A percentile compares a stretch with the other conserved stretches of the same genome.
phyloP scores from a whole-genome alignment of 1,140 invertebrate genomes.

The Lasaia peninsularis region DNA sequence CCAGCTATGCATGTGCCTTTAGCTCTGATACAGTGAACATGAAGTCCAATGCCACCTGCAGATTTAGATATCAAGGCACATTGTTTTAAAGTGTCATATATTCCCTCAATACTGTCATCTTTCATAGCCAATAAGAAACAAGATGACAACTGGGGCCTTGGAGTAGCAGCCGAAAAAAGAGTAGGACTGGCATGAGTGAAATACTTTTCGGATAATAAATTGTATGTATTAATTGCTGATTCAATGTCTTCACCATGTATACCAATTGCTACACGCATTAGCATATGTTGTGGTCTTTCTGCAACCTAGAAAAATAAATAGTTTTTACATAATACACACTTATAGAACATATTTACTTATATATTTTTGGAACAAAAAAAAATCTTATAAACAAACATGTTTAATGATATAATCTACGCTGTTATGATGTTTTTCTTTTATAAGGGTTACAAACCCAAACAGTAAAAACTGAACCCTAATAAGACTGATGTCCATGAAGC shows the following conservation, averaged over 20 bases:
- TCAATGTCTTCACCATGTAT: slow-evolving; percentile 98
- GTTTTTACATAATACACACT: background rate
- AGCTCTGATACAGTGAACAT: slow-evolving; percentile 97
- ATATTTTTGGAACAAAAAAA: too few relatives aligned
- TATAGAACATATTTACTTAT: background rate
- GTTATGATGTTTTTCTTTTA: too few relatives aligned
- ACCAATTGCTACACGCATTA: slow-evolving; percentile 98
- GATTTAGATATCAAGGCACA: slow-evolving; percentile 98
- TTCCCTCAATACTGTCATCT: slow-evolving; percentile 99
- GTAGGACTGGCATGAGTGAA: slow-evolving; percentile 99
- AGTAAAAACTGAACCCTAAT: too few relatives aligned
- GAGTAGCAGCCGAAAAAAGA: slow-evolving; percentile 96
- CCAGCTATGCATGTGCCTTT: slow-evolving; percentile 95
- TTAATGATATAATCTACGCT: too few relatives aligned
- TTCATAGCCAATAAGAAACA: slow-evolving; percentile 97
- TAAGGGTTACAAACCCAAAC: too few relatives aligned
- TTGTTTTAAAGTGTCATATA: slow-evolving; percentile 95
- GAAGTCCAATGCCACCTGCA: slow-evolving; percentile 97
- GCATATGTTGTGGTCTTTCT: slow-evolving; percentile 98
- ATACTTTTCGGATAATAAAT: slow-evolving; percentile 95
- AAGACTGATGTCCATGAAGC: too few relatives aligned
- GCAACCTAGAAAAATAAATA: slow-evolving; percentile 79
- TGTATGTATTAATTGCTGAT: slow-evolving; percentile 97
- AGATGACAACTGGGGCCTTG: slow-evolving; percentile 94
- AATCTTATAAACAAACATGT: too few relatives aligned